These are phyloP conservation scores for Parelbella ahira DNA, from an alignment of 2,888 invertebrate species.

Conservation along the genomic window DNA sequence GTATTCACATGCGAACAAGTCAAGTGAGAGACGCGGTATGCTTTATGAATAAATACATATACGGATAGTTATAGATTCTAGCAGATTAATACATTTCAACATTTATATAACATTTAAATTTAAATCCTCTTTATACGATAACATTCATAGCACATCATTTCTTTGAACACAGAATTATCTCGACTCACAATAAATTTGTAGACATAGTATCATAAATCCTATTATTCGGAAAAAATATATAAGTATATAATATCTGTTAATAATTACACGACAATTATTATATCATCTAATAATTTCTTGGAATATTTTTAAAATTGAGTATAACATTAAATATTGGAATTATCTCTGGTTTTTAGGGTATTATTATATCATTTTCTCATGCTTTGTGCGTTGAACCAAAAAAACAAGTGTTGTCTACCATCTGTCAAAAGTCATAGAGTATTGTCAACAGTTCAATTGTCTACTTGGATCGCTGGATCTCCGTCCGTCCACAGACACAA, in stretches of 20 bases:
- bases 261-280: conserved; percentile 43
- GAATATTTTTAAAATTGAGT: conserved; percentile 55
- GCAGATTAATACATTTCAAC: conserved; percentile 34
- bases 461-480: conserved; percentile 40
- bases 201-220: conserved; percentile 58
- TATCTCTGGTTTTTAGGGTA: conserved; percentile 42
- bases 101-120: conserved; percentile 43
- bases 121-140: conserved; percentile 51
- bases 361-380: conserved; percentile 18
- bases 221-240: conserved; percentile 65
- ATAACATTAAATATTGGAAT: conserved; percentile 41
- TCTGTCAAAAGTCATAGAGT: conserved; percentile 67
- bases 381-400: conserved; percentile 65
- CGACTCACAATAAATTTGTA: conserved; percentile 65
- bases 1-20: conserved; percentile 20
- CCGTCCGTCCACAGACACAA: conserved; percentile 49
- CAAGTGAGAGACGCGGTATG: conserved; percentile 26
- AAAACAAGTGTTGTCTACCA: conserved; percentile 45
- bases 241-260: conserved; percentile 60
- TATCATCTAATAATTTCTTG: conserved; percentile 51
- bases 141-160: conserved; percentile 61
- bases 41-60: conserved; percentile 28
- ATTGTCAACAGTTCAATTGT: conserved; percentile 62
- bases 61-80: conserved; percentile 29
- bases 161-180: conserved; percentile 66